phyloP scores from a whole-genome alignment of 2,888 invertebrate genomes.

The Pardosa pseudoannulata region DNA sequence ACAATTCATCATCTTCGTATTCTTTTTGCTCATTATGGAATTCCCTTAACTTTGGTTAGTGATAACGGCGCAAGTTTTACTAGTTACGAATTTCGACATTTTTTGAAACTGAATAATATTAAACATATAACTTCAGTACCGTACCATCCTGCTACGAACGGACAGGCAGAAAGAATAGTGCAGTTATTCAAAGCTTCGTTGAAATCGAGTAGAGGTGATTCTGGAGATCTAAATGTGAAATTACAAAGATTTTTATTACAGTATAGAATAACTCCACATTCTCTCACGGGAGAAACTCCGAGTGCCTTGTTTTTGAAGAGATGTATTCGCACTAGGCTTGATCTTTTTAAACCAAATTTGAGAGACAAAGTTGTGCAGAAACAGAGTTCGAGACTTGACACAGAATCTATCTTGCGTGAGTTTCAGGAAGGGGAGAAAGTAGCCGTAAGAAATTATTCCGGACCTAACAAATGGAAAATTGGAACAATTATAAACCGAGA shows the following conservation, averaged over 20 bases:
- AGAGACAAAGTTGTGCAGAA: slow-evolving; percentile 37
- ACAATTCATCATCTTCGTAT: slow-evolving; percentile 37
- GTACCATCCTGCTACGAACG: slow-evolving; percentile 74
- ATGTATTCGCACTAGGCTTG: slow-evolving; percentile 29
- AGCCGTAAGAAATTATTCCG: slow-evolving; percentile 44
- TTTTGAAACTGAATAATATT: slow-evolving; percentile 72
- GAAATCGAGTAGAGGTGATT: slow-evolving; percentile 48
- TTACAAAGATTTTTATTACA: slow-evolving; percentile 49
- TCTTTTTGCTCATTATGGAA: slow-evolving; percentile 49
- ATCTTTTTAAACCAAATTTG: slow-evolving; percentile 38
- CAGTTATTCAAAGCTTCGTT: slow-evolving; percentile 56
- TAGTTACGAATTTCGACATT: slow-evolving; percentile 31
- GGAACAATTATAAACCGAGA: slow-evolving; percentile 39
- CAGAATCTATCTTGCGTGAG: slow-evolving; percentile 50
- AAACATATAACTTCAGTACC: slow-evolving; percentile 70
- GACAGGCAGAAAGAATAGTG: slow-evolving; percentile 75
- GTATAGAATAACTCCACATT: slow-evolving; percentile 50
- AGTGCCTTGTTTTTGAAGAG: slow-evolving; percentile 45
- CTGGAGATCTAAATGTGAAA: slow-evolving; percentile 49
- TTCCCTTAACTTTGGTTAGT: slow-evolving; percentile 46
- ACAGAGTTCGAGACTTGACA: slow-evolving; percentile 44
- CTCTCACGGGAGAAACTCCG: slow-evolving; percentile 46
- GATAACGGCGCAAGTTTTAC: slow-evolving; percentile 58
- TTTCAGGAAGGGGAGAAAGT: slow-evolving; percentile 55
- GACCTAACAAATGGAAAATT: slow-evolving; percentile 40